A percentile compares a stretch with the other conserved stretches of the same genome.
These are phyloP conservation scores for Boloria euphrosyne DNA, from an alignment of 2,888 invertebrate species.

Conservation along the genomic window DNA sequence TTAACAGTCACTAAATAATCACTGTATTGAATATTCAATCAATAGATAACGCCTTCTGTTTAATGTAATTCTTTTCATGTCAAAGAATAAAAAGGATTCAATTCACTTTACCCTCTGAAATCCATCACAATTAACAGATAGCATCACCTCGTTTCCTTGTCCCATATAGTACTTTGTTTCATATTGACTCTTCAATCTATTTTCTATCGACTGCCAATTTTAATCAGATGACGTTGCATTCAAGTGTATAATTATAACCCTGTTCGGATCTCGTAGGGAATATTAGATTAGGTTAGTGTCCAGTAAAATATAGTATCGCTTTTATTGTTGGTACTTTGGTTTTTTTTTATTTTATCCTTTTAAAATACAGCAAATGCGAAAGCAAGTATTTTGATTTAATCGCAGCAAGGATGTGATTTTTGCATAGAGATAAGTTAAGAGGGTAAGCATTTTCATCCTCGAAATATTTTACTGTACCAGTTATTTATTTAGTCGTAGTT, in stretches of 20 bases:
- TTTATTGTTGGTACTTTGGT: too few relatives aligned
- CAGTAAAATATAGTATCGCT: too few relatives aligned
- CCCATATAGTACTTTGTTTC: constrained; percentile 33
- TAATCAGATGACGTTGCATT: constrained; percentile 78
- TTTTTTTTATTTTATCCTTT: too few relatives aligned
- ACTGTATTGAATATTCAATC: too few relatives aligned
- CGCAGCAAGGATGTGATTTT: too few relatives aligned
- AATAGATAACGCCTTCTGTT: neutral
- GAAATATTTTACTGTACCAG: too few relatives aligned
- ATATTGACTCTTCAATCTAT: constrained; percentile 48
- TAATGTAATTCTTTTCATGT: constrained; percentile 1
- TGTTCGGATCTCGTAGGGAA: constrained; percentile 76
- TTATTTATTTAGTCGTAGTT: too few relatives aligned
- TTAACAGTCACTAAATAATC: too few relatives aligned
- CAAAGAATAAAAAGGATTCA: constrained; percentile 24
- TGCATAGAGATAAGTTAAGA: too few relatives aligned
- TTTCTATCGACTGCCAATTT: constrained; percentile 73
- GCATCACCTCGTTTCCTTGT: constrained; percentile 39
- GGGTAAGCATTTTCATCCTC: too few relatives aligned
- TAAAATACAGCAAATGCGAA: too few relatives aligned
- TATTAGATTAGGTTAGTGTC: constrained; percentile 62
- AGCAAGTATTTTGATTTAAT: too few relatives aligned
- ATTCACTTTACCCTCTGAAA: constrained; percentile 26
- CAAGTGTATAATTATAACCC: constrained; percentile 72
- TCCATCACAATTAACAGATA: constrained; percentile 38